phyloP scores from a whole-genome alignment of 2,113 vertebrate species.

The Fregetta grallaria region DNA sequence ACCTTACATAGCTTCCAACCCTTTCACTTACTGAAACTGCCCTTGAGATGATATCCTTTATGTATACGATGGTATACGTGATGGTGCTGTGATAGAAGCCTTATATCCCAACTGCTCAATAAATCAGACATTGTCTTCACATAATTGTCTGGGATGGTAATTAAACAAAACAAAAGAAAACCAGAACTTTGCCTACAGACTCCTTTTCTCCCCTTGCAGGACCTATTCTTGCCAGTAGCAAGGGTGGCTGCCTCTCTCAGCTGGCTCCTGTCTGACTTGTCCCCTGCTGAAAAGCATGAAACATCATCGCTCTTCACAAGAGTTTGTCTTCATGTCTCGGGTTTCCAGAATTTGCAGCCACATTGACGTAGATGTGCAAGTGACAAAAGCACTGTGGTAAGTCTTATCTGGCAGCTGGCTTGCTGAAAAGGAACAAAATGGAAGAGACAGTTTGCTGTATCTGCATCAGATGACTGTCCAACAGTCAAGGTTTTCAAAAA shows the following conservation, averaged over 20 bases:
- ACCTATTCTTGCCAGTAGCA: neutral
- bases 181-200: neutral
- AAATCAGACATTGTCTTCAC: constrained; percentile 16
- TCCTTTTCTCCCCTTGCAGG: neutral
- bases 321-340: neutral
- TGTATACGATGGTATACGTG: neutral
- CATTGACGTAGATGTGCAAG: neutral
- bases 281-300: neutral
- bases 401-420: neutral
- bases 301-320: neutral
- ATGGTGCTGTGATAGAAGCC: neutral
- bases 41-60: neutral
- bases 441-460: neutral
- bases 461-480: neutral
- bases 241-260: neutral
- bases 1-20: constrained; percentile 40
- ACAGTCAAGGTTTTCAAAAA: neutral
- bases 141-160: neutral
- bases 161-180: constrained; percentile 19
- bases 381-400: constrained; percentile 11
- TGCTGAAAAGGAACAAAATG: neutral
- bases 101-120: constrained; percentile 17
- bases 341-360: constrained; percentile 4
- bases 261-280: neutral
- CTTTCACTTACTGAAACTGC: constrained; percentile 55